Evolutionary conservation across 2,888 invertebrate genomes (phyloP), one percentile per base, ranked within the genome.

Genomic region (Eupithecia inturbata): DNA sequence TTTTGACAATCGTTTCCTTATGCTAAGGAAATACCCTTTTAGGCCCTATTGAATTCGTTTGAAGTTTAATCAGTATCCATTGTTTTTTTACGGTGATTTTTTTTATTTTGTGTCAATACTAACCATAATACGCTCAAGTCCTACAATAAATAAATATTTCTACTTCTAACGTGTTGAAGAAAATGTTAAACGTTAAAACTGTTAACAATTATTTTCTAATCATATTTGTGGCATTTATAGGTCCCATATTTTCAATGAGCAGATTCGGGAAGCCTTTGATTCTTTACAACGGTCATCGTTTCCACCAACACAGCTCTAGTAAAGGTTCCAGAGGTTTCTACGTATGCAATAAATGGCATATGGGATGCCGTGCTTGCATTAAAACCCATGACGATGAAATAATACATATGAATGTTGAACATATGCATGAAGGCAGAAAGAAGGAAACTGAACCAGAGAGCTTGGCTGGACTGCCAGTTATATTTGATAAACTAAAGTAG

Each of bases 211-310:
- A 57, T 41, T 68, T 22, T 4, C 26, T 39, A 41, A 49, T 22
- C n/a, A 49, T 49, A 45, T 19, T 31, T 63, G 28, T 63, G 14
- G 19, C 16, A 5, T 57, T 71, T 67, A 14, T 64, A 73, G 75
- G 75, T 14, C 68, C 71, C 19, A 49, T 62, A 26, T 79, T 79
- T 45, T 72, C 76, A 19, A 71, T 67, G 41, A 87, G 88, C 1
- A 83, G 86, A 6, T 85, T 72, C 26, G 91, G 91, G 0, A 88
- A 88, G n/a, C 90, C 90, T 0, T 74, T 83, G 9, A 79, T 84
- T 22, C 14, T 78, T 1, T 76, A 71, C 73, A 19, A 72, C 1
- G 78, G 78, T 14, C 19, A 72, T 36, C 68, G 73, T 14, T 77
- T 70, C 28, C 71, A 77, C 67, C 71, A 75, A 67, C 75, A 77